A percentile compares a stretch with the other conserved stretches of the same genome.
Conservation (phyloP, 2,113 vertebrate species). For the Ammodytes dubius region DNA sequence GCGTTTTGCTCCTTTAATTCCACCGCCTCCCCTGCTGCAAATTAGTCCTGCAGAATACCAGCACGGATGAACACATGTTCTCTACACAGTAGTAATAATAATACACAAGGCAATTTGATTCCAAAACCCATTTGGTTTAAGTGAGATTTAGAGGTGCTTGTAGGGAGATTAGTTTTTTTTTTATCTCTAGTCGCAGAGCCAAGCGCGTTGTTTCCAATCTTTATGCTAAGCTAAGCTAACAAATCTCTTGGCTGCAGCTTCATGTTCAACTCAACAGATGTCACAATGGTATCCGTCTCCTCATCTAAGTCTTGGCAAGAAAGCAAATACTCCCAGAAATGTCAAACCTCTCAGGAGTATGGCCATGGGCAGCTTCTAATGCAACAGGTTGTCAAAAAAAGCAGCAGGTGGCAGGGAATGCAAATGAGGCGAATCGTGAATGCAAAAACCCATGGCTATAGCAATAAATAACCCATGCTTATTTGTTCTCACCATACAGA, state of each 20-base stretch:
- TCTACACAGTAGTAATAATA: background rate
- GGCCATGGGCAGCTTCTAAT: too few species aligned
- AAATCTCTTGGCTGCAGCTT: too few species aligned
- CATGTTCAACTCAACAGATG: too few species aligned
- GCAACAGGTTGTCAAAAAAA: slow-evolving; percentile 6
- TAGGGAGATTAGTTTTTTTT: too few species aligned
- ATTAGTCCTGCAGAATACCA: slow-evolving; percentile 16
- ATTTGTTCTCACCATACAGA: slow-evolving; percentile 46
- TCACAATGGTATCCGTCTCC: too few species aligned
- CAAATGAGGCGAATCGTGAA: slow-evolving; percentile 23
- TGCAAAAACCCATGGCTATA: slow-evolving; percentile 32
- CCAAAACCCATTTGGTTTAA: background rate
- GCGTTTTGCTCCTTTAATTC: slow-evolving; percentile 62
- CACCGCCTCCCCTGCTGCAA: slow-evolving; percentile 15
- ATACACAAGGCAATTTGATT: background rate
- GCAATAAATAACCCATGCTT: slow-evolving; percentile 65
- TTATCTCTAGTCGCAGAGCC: too few species aligned
- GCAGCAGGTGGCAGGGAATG: slow-evolving; percentile 22
- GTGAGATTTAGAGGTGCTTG: too few species aligned
- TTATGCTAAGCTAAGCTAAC: too few species aligned
- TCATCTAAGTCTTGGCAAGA: too few species aligned
- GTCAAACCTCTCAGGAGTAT: too few species aligned
- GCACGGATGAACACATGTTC: background rate
- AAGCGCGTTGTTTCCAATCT: too few species aligned
- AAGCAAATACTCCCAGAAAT: too few species aligned